Evolutionary conservation across 2,888 invertebrate genomes (phyloP).

Genomic region (Tanaodytes sp.): DNA sequence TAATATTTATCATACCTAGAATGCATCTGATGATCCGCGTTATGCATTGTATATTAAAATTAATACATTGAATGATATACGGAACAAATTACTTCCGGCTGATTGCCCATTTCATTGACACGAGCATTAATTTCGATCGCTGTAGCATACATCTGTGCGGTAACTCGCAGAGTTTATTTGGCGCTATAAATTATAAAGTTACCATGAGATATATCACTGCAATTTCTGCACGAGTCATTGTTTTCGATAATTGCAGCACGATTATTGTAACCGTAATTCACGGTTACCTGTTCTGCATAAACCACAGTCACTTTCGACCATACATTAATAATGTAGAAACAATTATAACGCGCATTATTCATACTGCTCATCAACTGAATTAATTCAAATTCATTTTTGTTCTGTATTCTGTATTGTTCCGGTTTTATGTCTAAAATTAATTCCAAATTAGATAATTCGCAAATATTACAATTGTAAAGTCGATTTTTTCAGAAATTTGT

Average conservation of each 20-base stretch:
- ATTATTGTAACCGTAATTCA: constrained; percentile 27
- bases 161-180: constrained; percentile 33
- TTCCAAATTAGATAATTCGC: no score
- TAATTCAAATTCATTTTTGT: no score
- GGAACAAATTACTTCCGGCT: constrained; percentile 4
- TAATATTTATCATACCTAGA: no score
- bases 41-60: no score
- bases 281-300: constrained; percentile 2
- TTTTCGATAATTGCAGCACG: constrained; percentile 22
- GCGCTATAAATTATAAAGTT: constrained; percentile 26
- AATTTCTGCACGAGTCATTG: constrained; percentile 24
- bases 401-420: no score
- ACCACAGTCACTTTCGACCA: constrained; percentile 1
- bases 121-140: constrained; percentile 26
- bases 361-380: no score
- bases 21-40: no score
- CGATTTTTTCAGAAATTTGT: no score
- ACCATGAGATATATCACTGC: constrained; percentile 19
- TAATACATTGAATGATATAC: neutral
- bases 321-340: no score
- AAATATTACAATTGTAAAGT: no score
- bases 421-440: no score
- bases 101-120: constrained; percentile 22
- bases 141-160: constrained; percentile 28
- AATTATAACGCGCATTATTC: no score